A percentile compares a stretch with the other conserved stretches of the same genome.
phyloP scores from a whole-genome alignment of 1,140 invertebrate species.

The Tetramorium parvispinum region DNA sequence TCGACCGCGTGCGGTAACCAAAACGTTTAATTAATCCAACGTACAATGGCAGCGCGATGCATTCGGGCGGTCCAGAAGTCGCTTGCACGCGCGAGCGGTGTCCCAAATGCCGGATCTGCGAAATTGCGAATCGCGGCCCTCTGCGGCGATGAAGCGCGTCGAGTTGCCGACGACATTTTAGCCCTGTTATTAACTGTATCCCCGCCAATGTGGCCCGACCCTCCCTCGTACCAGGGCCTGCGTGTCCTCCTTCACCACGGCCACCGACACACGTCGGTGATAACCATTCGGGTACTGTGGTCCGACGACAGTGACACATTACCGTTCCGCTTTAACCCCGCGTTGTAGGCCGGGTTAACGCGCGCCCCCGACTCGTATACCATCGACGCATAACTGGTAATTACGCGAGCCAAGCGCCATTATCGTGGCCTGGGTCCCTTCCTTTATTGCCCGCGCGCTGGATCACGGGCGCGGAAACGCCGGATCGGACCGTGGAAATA shows the following conservation, averaged over 20 bases:
- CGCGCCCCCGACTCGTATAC: slow-evolving; percentile 76
- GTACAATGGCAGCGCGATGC: slow-evolving; percentile 54
- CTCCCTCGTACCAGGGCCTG: slow-evolving; percentile 10
- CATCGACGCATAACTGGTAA: slow-evolving; percentile 83
- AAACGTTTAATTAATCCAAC: slow-evolving; percentile 72
- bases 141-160: slow-evolving; percentile 66
- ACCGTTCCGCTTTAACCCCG: slow-evolving; percentile 72
- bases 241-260: slow-evolving; percentile 44
- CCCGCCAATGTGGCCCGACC: slow-evolving; percentile 1
- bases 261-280: slow-evolving; percentile 67
- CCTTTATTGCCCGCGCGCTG: slow-evolving; percentile 76
- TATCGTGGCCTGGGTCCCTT: slow-evolving; percentile 75
- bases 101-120: slow-evolving; percentile 23
- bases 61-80: slow-evolving; percentile 28
- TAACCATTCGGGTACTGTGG: slow-evolving; percentile 80
- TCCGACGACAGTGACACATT: slow-evolving; percentile 84
- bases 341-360: slow-evolving; percentile 70
- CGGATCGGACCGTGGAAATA: slow-evolving; percentile 57
- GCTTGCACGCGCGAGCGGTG: neutral
- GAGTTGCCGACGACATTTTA: slow-evolving; percentile 72
- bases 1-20: slow-evolving; percentile 59
- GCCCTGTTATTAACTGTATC: slow-evolving; percentile 77
- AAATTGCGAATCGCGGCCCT: slow-evolving; percentile 66
- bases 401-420: slow-evolving; percentile 80
- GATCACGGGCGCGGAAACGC: slow-evolving; percentile 54